Percentiles rank a stretch among this genome's conserved stretches.
Evolutionary conservation across 2,888 invertebrate genomes (phyloP).

Genomic region (Drosophila aldrichi): DNA sequence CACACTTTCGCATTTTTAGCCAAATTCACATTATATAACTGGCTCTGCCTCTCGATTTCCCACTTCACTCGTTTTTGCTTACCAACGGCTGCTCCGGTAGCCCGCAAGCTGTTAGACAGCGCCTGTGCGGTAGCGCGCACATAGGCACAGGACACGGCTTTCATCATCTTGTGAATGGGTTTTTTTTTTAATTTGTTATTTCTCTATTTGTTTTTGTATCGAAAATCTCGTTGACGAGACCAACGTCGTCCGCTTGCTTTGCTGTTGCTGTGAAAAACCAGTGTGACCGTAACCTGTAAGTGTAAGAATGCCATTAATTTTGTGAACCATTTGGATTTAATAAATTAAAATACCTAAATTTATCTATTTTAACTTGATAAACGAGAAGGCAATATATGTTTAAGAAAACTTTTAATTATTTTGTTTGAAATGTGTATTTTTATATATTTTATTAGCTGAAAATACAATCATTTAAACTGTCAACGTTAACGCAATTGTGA

Average conservation of each 20-base stretch:
- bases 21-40: constrained; percentile 60
- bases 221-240: constrained; percentile 67
- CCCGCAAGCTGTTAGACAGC: constrained; percentile 89
- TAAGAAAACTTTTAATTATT: not conserved
- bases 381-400: not conserved
- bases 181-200: constrained; percentile 27
- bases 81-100: constrained; percentile 86
- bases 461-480: not conserved
- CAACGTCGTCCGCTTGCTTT: constrained; percentile 62
- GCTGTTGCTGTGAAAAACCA: constrained; percentile 62
- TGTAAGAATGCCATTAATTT: not conserved
- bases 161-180: constrained; percentile 86
- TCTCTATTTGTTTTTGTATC: constrained; percentile 58
- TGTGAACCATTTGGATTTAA: not conserved
- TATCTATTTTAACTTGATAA: not conserved
- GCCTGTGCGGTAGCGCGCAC: constrained; percentile 89
- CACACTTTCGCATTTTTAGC: not conserved
- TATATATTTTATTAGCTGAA: not conserved
- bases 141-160: constrained; percentile 88
- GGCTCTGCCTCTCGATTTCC: constrained; percentile 4
- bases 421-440: not conserved
- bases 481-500: constrained; percentile 15
- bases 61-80: constrained; percentile 74
- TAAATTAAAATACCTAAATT: not conserved
- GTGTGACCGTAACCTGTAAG: constrained; percentile 40